These are phyloP conservation scores for Panagrolaimus sp. DNA, from an alignment of 1,140 invertebrate species.

Conservation along the genomic window DNA sequence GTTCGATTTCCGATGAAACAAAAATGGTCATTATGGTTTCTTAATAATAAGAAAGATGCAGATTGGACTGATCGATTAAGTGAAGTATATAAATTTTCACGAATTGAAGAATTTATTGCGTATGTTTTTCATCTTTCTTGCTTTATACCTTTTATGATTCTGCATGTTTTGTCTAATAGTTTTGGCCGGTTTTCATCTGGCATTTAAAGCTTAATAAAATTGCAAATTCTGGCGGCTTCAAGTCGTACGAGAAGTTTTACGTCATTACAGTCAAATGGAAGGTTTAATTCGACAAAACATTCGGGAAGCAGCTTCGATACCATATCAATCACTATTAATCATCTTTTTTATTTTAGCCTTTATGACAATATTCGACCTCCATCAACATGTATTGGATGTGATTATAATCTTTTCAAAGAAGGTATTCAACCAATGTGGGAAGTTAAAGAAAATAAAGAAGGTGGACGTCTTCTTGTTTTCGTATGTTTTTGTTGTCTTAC, in stretches of 20 bases:
- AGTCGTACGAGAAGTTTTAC: too few species aligned
- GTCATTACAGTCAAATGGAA: too few species aligned
- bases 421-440: conserved; percentile 96
- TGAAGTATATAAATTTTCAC: conserved; percentile 84
- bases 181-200: too few species aligned
- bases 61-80: conserved; percentile 87
- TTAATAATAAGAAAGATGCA: conserved; percentile 79
- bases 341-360: conserved; percentile 65
- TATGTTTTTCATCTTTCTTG: conserved; percentile 63
- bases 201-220: too few species aligned
- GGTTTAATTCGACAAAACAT: too few species aligned
- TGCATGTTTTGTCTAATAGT: too few species aligned
- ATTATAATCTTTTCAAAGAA: conserved; percentile 83
- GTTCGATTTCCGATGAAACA: conserved; percentile 92
- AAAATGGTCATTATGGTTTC: conserved; percentile 95
- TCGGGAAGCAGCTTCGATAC: too few species aligned
- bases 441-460: conserved; percentile 78
- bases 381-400: conserved; percentile 77
- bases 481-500: conserved; percentile 9
- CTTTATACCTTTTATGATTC: too few species aligned
- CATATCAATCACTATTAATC: too few species aligned
- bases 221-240: too few species aligned
- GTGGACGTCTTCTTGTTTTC: conserved; percentile 82
- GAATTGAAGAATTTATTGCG: conserved; percentile 99
- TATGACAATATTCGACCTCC: conserved; percentile 89